Conservation (phyloP, 2,113 vertebrate genomes). For the Tamias sibiricus region DNA sequence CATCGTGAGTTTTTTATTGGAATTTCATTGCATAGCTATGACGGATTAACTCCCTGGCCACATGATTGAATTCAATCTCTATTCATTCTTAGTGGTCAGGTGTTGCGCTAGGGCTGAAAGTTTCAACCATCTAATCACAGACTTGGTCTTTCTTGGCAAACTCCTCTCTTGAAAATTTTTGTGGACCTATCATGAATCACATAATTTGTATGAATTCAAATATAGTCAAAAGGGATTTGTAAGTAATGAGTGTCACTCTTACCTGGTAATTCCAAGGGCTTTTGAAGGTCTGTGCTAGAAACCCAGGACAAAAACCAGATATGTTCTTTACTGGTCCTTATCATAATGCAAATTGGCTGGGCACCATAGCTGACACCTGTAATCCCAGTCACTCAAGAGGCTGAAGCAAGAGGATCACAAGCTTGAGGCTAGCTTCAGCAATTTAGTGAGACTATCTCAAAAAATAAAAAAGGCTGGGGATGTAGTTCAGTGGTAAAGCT, state of each 20-base stretch:
- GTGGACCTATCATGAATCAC: not conserved
- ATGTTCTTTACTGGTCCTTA: not conserved
- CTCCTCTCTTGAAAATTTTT: not conserved
- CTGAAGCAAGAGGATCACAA: no score
- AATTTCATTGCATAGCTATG: not conserved
- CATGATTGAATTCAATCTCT: not conserved
- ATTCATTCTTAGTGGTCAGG: not conserved
- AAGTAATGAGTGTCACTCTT: not conserved
- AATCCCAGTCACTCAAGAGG: no score
- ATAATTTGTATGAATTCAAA: not conserved
- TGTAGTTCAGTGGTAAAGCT: no score
- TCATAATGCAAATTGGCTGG: no score
- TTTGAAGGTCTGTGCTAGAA: not conserved
- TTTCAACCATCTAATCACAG: not conserved
- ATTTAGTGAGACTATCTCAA: no score
- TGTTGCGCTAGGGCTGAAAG: not conserved
- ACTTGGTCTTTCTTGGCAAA: not conserved
- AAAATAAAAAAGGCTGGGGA: no score
- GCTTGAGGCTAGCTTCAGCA: no score
- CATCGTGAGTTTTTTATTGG: not conserved
- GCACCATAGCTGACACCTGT: no score
- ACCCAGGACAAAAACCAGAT: not conserved
- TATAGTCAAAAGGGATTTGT: not conserved
- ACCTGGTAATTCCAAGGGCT: not conserved
- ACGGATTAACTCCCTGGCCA: not conserved